Evolutionary conservation across 2,797 vertebrate genomes (phyloP), one percentile per base, ranked within the genome.

Genomic region (Phoebastria nigripes): DNA sequence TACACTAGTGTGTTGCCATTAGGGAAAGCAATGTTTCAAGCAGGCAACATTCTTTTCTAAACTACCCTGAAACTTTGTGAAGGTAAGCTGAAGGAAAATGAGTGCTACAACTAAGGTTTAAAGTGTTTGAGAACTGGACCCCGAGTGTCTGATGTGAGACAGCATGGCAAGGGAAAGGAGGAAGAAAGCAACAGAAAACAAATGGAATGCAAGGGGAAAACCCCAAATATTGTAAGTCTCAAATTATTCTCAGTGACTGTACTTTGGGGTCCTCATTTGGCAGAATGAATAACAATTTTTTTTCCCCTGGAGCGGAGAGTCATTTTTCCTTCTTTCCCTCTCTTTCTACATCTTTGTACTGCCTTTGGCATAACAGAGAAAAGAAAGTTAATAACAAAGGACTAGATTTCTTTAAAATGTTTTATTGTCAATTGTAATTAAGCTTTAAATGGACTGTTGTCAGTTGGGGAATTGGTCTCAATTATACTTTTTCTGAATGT

Each of bases 381-480:
- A 98, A 97, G 92, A 97, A 97, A 97, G 95, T 96, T 97, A 98
- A 94, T 97, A 98, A 97, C 96, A 96, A 96, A 91, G 92, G 94
- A 97, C 94, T 89, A 96, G 92, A 84, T 96, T 97, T 95, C 89
- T 95, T 96, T 91, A 96, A 88, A 92, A 94, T 94, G 92, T 93
- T 97, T 97, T 96, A 95, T 95, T 81, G 77, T 95, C 82, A 73
- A 62, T 91, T 97, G 96, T 97, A 97, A 97, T 97, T 97, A 96
- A 97, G 90, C 85, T 98, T 97, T 97, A 97, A 98, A 97, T 93
- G 96, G 94, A 87, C 67, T 96, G 90, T 94, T 94, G 93, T 95
- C 95, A 97, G 97, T 97, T 94, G 88, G 80, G 85, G 96, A 97
- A 97, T 95, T 96, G 94, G 90, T 96, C 94, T 97, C 96, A 94